phyloP scores from a whole-genome alignment of 2,888 invertebrate genomes.

The Netelia fuscicornis region DNA sequence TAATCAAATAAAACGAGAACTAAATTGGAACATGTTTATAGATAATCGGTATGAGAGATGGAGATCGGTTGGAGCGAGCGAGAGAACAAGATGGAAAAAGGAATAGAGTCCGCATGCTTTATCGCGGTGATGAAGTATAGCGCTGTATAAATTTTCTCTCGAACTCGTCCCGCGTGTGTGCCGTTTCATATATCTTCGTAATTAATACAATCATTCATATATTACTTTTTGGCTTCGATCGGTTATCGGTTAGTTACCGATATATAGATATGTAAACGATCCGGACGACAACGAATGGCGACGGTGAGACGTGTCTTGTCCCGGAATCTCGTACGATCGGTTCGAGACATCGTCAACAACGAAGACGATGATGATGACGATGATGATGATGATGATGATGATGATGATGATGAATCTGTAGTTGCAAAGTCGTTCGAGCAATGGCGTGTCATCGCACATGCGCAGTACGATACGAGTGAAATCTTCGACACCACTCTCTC shows the following conservation, averaged over 20 bases:
- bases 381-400: conserved; percentile 27
- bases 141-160: conserved; percentile 32
- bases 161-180: background rate
- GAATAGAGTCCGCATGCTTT: conserved; percentile 18
- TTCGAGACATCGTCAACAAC: conserved; percentile 12
- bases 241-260: conserved; percentile 26
- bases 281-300: background rate
- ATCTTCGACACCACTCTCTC: conserved; percentile 23
- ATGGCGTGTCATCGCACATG: conserved; percentile 44
- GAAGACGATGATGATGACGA: conserved; percentile 15
- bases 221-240: conserved; percentile 45
- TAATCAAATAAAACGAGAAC: background rate
- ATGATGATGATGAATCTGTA: conserved; percentile 42
- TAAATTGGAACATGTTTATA: background rate
- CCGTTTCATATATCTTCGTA: conserved; percentile 41
- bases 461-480: background rate
- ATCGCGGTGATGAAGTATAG: conserved; percentile 30
- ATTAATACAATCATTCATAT: conserved; percentile 43
- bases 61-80: background rate
- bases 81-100: background rate
- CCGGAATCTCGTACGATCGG: conserved; percentile 7
- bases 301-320: background rate
- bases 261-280: conserved; percentile 44
- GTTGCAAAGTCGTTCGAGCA: conserved; percentile 34
- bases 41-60: background rate